Evolutionary conservation across 2,888 invertebrate genomes (phyloP), one percentile per base, ranked within the genome.

Genomic region (Cremastobaeus sp.): DNA sequence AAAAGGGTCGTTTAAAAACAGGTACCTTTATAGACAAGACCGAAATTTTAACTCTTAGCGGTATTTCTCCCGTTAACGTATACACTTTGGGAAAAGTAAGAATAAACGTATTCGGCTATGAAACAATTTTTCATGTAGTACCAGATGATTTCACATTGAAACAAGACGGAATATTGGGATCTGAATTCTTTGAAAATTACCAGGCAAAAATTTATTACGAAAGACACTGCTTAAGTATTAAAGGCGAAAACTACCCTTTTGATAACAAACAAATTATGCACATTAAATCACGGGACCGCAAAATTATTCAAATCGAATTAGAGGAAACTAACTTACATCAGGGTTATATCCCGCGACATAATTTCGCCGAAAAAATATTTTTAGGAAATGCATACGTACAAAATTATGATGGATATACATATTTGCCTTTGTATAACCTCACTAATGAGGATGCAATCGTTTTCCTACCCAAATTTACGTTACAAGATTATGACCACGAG

Each of bases 161-260:
- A 8, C 45, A 47, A 14, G 45, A 28, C 8, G 45, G 28, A 14
- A 15, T 47, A 8, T 47, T 47, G 11, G 45, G 45, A 9, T 47
- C 45, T n/a, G 45, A 47, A 14, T 47, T 47, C 15, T 47, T 47
- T n/a, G 3, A 17, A 1, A 28, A 28, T 1, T 8, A 47, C 15
- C 5, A 47, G 6, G 45, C 30, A 12, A n/a, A 47, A 28, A 28
- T 47, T 5, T 9, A 14, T 4, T 47, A 47, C 15, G 12, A 2
- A 1, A 9, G 8, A 17, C 3, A 8, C 3, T 25, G 25, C 25
- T 8, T 25, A 25, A 8, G 3, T 5, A 25, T 25, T 5, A 25
- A 25, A 25, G 25, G 25, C 3, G 8, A 25, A 8, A 25, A 25
- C 4, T 25, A 25, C 8, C 25, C 25, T 5, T 25, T 25, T 8